Base-by-base conservation (phyloP, 2,113 vertebrate genomes). In the Gymnarchus niloticus region DNA sequence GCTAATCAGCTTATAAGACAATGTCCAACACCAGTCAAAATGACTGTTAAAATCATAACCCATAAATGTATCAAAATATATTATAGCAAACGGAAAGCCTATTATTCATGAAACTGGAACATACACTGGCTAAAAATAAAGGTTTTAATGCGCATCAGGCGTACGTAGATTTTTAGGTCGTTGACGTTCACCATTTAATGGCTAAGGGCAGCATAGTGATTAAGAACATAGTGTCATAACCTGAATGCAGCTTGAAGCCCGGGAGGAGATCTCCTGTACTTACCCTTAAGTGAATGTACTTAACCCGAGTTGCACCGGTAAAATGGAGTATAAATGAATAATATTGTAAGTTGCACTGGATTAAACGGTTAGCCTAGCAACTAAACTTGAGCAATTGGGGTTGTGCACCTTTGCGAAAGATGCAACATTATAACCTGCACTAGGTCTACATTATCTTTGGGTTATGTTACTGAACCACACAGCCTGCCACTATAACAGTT, bases 81-180 rank as follows among this genome's bases (percentile, higher is more conserved):
- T 14, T 17, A 14, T 69, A 14, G 14, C 17, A 69, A 33, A 69
- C 19, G 28, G 61, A 10, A 69, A 69, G 33, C 14, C 28, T 37
- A 19, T 37, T 73, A 41, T 41, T 73, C 33, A 73, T 73, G 65
- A 33, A 41, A 6, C 65, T 73, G 33, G 28, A 73, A 73, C 65
- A 41, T 73, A 33, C 65, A 19, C 14, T 73, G 28, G 65, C 33
- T 69, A 69, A 41, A 69, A 69, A 69, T 80, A 44, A 80, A n/a
- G 44, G 44, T 19, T 73, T 73, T 37, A 17, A 6, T 33, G 41
- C 41, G 33, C 33, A 73, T 41, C 10, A 19, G 19, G 14, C 17
- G 65, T 73, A n/a, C n/a, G n/a, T n/a, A n/a, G 65, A 73, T 73
- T 41, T 69, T 73, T 41, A 73, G 65, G 65, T 73, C 65, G 41